A percentile compares a stretch with the other conserved stretches of the same genome.
These are phyloP conservation scores for Philotrypesis tridentata DNA, from an alignment of 1,140 invertebrate genomes.

Conservation along the genomic window DNA sequence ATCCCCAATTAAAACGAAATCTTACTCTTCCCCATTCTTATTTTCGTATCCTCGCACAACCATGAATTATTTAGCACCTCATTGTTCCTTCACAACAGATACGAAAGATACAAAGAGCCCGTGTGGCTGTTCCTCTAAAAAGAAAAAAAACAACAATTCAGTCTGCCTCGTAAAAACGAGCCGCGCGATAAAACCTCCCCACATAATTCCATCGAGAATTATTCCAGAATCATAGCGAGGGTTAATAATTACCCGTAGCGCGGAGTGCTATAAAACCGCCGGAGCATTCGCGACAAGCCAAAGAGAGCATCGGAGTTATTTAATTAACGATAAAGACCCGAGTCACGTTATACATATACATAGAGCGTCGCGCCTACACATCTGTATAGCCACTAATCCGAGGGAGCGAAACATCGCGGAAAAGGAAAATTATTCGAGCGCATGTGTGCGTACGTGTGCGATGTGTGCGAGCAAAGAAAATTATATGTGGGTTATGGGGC, in stretches of 20 bases:
- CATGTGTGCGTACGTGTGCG: neutral
- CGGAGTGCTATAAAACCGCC: neutral
- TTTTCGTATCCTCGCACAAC: too few relatives aligned
- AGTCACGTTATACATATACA: neutral
- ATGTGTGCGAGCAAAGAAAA: neutral
- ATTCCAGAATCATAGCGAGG: too few relatives aligned
- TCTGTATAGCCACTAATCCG: neutral
- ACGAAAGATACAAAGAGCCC: too few relatives aligned
- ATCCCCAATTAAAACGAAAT: too few relatives aligned
- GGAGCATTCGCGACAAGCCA: neutral
- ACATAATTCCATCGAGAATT: too few relatives aligned
- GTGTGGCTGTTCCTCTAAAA: too few relatives aligned
- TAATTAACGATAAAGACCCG: slow-evolving; percentile 39
- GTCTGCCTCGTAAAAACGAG: neutral
- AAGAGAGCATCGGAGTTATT: slow-evolving; percentile 35
- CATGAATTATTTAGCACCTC: too few relatives aligned
- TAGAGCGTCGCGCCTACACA: slow-evolving; percentile 2
- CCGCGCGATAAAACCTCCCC: too few relatives aligned
- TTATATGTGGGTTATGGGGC: slow-evolving; percentile 56
- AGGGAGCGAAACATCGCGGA: neutral
- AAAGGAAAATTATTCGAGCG: neutral
- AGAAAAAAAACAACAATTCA: too few relatives aligned
- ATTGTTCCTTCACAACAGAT: too few relatives aligned
- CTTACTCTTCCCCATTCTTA: too few relatives aligned
- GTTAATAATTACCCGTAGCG: neutral